These are phyloP conservation scores for Saccopteryx bilineata DNA, from an alignment of 2,113 vertebrate species.

Conservation along the genomic window DNA sequence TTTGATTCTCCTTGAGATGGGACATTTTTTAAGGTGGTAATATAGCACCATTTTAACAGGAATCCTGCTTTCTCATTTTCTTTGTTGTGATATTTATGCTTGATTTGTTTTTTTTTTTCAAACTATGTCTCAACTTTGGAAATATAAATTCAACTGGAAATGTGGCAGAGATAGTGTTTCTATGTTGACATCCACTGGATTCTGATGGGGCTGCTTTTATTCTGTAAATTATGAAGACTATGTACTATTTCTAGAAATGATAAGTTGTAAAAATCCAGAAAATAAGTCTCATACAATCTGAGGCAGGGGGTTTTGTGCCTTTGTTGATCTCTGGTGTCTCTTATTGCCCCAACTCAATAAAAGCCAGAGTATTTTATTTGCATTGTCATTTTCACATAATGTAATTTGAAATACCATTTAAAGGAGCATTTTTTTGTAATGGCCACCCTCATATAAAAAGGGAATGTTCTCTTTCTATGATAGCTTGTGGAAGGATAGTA, in stretches of 20 bases:
- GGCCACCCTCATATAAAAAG: too few species aligned
- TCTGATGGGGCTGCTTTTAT: background rate
- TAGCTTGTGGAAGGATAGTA: background rate
- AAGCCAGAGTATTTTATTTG: background rate
- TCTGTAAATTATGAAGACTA: slow-evolving; percentile 44
- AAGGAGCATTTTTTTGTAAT: background rate
- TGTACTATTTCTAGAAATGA: slow-evolving; percentile 47
- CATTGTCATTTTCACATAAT: background rate
- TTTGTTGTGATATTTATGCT: slow-evolving; percentile 50
- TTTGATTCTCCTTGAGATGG: slow-evolving; percentile 19
- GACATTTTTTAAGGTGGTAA: background rate
- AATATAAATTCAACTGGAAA: slow-evolving; percentile 11
- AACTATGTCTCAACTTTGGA: slow-evolving; percentile 45
- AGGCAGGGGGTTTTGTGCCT: background rate
- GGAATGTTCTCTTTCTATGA: background rate
- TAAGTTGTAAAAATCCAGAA: background rate
- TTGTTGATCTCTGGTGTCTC: background rate
- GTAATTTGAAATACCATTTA: slow-evolving; percentile 32
- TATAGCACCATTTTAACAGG: background rate
- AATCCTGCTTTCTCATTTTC: background rate
- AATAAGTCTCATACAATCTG: slow-evolving; percentile 33
- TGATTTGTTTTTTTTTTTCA: slow-evolving; percentile 5
- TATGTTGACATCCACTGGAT: background rate
- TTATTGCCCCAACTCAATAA: background rate
- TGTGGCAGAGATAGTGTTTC: background rate